A percentile compares a stretch with the other conserved stretches of the same genome.
Evolutionary conservation across 2,113 vertebrate genomes (phyloP).

Genomic region (Podilymbus podiceps): DNA sequence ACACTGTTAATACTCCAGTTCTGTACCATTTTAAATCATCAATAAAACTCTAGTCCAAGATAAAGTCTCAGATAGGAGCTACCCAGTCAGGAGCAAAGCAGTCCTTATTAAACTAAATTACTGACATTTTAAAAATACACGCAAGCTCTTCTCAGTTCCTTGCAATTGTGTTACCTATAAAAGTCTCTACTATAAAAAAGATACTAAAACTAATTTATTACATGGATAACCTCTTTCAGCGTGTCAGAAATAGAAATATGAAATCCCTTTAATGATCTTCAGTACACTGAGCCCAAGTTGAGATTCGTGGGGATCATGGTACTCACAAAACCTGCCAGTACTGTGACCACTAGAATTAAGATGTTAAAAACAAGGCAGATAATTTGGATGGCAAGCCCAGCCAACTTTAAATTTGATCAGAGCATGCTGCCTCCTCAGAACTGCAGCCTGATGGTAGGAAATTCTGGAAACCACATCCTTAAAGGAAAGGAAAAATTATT

Average conservation of each 20-base stretch:
- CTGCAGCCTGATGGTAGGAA: not conserved
- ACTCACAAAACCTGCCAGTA: not conserved
- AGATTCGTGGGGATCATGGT: rapidly evolving
- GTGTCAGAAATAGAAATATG: not conserved
- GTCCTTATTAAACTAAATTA: conserved; percentile 12
- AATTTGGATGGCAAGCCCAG: not conserved
- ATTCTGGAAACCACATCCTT: not conserved
- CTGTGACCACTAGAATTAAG: not conserved
- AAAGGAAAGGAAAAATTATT: not conserved
- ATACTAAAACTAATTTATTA: not conserved
- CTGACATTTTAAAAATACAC: not conserved
- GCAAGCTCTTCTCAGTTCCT: not conserved
- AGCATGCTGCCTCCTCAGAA: not conserved
- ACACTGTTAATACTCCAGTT: conserved; percentile 11
- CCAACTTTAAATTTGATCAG: not conserved
- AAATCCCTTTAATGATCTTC: not conserved
- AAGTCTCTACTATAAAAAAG: not conserved
- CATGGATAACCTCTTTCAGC: not conserved
- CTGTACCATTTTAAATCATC: not conserved
- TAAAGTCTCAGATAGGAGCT: conserved; percentile 36
- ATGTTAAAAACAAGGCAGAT: not conserved
- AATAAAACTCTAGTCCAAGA: conserved; percentile 32
- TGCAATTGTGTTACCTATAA: not conserved
- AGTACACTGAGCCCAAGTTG: not conserved
- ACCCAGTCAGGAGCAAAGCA: not conserved